Conservation (phyloP, 2,888 invertebrate species). For the Scaptomyza tumidula region DNA sequence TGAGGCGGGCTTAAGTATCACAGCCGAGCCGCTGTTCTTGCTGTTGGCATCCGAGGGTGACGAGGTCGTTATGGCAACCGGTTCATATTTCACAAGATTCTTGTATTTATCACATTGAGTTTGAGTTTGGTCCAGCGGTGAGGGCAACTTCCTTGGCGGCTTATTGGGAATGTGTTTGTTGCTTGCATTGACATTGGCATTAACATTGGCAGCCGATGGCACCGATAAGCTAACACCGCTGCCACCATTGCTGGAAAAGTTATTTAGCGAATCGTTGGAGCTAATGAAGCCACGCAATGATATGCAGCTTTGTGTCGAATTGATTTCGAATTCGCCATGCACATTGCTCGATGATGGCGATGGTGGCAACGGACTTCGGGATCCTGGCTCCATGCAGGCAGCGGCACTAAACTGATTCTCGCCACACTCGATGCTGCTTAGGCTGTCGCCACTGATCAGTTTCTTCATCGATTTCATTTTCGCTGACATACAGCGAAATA, state of each 20-base stretch:
- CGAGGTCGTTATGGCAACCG: constrained; percentile 83
- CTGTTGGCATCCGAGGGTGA: constrained; percentile 73
- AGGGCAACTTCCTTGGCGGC: constrained; percentile 82
- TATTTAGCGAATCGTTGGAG: constrained; percentile 83
- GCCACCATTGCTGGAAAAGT: constrained; percentile 67
- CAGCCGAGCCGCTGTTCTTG: constrained; percentile 79
- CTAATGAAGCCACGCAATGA: constrained; percentile 82
- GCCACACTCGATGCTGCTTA: constrained; percentile 88
- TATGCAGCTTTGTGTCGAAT: constrained; percentile 82
- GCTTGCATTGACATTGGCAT: constrained; percentile 3
- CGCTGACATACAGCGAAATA: constrained; percentile 91
- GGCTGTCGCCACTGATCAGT: constrained; percentile 89
- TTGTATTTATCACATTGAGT: constrained; percentile 81
- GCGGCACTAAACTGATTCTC: constrained; percentile 91
- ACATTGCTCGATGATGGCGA: constrained; percentile 85
- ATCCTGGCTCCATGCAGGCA: constrained; percentile 92
- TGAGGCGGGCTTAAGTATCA: constrained; percentile 81
- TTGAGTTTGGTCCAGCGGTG: constrained; percentile 50
- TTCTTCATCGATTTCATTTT: constrained; percentile 96
- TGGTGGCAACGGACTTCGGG: constrained; percentile 91
- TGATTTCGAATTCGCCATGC: constrained; percentile 81
- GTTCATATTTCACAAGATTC: constrained; percentile 83
- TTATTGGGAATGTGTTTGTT: constrained; percentile 83
- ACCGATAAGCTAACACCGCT: constrained; percentile 43
- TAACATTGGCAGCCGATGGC: constrained; percentile 16